phyloP scores from a whole-genome alignment of 2,888 invertebrate species.

The Caenorhabditis auriculariae region DNA sequence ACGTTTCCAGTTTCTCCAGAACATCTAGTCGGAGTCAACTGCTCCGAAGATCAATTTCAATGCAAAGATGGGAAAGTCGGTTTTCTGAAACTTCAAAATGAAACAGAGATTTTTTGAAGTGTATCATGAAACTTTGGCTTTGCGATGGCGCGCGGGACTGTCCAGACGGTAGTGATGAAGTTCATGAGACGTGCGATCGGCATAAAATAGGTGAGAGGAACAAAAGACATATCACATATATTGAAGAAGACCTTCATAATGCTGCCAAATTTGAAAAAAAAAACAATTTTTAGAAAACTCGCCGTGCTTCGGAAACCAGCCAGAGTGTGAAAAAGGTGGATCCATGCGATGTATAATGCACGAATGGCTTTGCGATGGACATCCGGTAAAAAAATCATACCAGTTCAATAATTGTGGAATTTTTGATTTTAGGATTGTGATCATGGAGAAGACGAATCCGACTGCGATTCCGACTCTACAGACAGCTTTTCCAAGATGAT shows the following conservation, averaged over 20 bases:
- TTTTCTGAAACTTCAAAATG: not conserved
- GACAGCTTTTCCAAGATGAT: too few relatives aligned
- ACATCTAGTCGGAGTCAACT: conserved; percentile 2
- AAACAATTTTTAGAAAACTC: conserved; percentile 20
- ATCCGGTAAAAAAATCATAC: conserved; percentile 11
- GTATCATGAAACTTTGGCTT: conserved; percentile 30
- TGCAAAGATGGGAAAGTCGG: conserved; percentile 17
- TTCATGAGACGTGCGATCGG: conserved; percentile 23
- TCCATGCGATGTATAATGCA: conserved; percentile 30
- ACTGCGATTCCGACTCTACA: too few relatives aligned
- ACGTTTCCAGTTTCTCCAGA: too few relatives aligned
- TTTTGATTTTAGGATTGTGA: conserved; percentile 36
- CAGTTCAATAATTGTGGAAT: not conserved
- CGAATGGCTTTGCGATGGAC: conserved; percentile 39
- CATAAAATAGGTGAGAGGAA: conserved; percentile 13
- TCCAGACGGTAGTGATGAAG: conserved; percentile 26
- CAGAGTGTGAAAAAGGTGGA: conserved; percentile 32
- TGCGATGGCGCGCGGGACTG: conserved; percentile 39
- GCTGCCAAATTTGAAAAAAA: not conserved
- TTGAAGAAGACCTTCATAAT: too few relatives aligned
- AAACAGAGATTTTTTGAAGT: conserved; percentile 6
- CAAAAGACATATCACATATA: too few relatives aligned
- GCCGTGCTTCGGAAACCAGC: conserved; percentile 34
- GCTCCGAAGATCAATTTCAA: conserved; percentile 11
- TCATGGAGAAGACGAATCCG: conserved; percentile 25